Conservation (phyloP, 2,113 vertebrate genomes). For the Phocoena phocoena region DNA sequence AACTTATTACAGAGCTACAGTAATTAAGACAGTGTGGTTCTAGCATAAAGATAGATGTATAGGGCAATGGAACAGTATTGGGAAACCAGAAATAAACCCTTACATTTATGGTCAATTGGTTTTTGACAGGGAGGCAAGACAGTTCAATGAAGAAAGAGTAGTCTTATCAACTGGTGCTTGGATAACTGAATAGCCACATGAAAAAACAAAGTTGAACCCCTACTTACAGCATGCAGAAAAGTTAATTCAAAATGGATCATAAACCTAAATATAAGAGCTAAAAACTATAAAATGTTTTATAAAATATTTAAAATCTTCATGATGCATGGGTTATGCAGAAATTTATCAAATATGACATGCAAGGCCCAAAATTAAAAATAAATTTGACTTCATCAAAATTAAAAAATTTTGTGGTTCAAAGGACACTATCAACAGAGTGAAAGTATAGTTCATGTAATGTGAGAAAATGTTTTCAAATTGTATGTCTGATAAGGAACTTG, state of each 20-base stretch:
- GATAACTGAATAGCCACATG: background rate
- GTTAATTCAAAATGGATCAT: background rate
- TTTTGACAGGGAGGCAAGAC: background rate
- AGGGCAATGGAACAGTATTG: background rate
- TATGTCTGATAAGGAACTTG: background rate
- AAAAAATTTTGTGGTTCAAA: background rate
- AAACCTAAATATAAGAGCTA: background rate
- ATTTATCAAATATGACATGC: background rate
- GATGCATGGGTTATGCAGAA: background rate
- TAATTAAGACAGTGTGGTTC: background rate
- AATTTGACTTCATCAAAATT: background rate
- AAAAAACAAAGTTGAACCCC: background rate
- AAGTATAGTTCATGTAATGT: background rate
- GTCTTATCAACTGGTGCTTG: background rate
- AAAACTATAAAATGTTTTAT: background rate
- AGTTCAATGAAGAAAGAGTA: background rate
- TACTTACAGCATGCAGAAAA: background rate
- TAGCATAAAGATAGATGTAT: background rate
- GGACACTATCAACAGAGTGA: background rate
- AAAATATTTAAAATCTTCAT: background rate
- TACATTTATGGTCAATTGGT: background rate
- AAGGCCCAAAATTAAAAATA: background rate
- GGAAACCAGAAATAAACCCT: background rate
- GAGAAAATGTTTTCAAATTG: background rate
- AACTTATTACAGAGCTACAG: background rate